Evolutionary conservation across 2,888 invertebrate genomes (phyloP).

Genomic region (Nomada goodeniana): DNA sequence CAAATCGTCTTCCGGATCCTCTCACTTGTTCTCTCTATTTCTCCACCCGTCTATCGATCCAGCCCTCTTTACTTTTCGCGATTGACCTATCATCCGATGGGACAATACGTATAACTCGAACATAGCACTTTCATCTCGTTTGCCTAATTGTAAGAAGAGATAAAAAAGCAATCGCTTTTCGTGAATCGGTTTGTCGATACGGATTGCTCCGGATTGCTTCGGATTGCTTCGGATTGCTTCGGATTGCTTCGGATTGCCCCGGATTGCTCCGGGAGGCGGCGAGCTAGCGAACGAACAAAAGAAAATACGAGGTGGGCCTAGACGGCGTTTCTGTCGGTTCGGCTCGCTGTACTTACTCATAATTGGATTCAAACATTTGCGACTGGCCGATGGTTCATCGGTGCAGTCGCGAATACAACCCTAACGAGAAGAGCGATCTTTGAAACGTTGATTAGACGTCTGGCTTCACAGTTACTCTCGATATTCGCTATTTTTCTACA

Average conservation of each 20-base stretch:
- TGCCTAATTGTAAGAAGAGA: too few relatives aligned
- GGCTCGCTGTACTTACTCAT: constrained; percentile 26
- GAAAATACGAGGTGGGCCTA: not conserved
- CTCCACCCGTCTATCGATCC: not conserved
- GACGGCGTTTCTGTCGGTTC: not conserved
- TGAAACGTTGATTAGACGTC: constrained; percentile 67
- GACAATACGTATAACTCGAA: too few relatives aligned
- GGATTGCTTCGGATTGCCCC: too few relatives aligned
- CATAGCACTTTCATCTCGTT: too few relatives aligned
- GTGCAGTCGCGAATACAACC: not conserved
- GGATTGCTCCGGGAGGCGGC: too few relatives aligned
- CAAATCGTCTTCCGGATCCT: constrained; percentile 24
- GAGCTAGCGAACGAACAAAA: not conserved
- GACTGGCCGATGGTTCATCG: constrained; percentile 4
- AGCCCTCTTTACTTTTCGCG: not conserved
- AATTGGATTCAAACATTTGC: not conserved
- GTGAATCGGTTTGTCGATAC: too few relatives aligned
- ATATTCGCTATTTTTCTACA: constrained; percentile 74
- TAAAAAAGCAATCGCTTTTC: too few relatives aligned
- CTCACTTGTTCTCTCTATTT: not conserved
- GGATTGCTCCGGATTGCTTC: too few relatives aligned
- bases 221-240: too few relatives aligned
- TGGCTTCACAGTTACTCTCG: constrained; percentile 72
- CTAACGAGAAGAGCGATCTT: constrained; percentile 29
- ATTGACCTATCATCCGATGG: not conserved